Evolutionary conservation across 2,888 invertebrate species (phyloP).

Genomic region (Lepeophtheirus nordmannii): DNA sequence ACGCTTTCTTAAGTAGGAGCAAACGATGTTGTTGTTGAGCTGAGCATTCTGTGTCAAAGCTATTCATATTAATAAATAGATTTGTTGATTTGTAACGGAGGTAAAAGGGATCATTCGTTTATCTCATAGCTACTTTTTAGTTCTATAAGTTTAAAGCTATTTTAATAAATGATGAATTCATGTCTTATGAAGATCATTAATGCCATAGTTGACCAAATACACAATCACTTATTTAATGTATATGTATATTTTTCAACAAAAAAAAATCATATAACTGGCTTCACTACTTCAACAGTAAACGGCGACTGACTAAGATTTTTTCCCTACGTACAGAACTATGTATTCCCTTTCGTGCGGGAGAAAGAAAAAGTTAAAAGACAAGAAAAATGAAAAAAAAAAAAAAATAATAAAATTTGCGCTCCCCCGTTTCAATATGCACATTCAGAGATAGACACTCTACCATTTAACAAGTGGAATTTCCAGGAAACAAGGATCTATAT

Average conservation of each 20-base stretch:
- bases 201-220: neutral
- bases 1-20: neutral
- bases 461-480: too few species aligned
- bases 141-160: too few species aligned
- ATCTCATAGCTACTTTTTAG: too few species aligned
- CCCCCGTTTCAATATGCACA: constrained; percentile 7
- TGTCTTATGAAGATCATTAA: too few species aligned
- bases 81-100: neutral
- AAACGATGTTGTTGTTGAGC: neutral
- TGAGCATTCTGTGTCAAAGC: neutral
- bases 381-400: neutral
- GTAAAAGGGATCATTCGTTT: too few species aligned
- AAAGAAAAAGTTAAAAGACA: neutral
- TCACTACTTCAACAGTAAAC: neutral
- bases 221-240: neutral
- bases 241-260: neutral
- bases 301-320: constrained; percentile 3
- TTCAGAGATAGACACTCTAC: neutral
- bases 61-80: neutral
- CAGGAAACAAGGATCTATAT: too few species aligned
- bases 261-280: neutral
- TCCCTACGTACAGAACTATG: neutral
- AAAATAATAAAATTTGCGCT: constrained; percentile 2
- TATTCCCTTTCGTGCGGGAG: neutral
- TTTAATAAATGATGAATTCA: too few species aligned